Base-by-base conservation (phyloP, 2,888 invertebrate genomes). In the Troilus luridus region DNA sequence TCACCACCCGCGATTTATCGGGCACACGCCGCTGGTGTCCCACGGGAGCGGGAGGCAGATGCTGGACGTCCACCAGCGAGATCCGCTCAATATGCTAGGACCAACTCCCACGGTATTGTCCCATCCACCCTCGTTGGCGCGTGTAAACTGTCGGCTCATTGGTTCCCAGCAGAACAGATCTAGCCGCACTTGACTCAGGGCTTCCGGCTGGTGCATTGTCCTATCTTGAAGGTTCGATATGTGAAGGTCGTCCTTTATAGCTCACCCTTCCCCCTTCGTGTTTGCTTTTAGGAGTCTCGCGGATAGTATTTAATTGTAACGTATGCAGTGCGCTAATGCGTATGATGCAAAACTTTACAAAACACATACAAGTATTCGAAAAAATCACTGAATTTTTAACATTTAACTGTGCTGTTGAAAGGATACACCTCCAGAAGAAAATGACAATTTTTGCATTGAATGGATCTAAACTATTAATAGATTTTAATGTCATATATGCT, bases 161-260 rank as follows among this genome's bases (percentile, higher is more conserved):
- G 62, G 89, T 89, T 89, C 89, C 89, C 89, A 89, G 89, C 27
- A 64, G 89, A 88, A 85, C 85, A 85, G 56, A 85, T 58, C 85
- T 56, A 85, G 85, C 56, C 89, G 64, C 89, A 89, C 89, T 89
- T 89, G 89, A 89, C 89, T 64, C 89, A 41, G 54, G n/a, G 89
- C 89, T 64, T 64, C 62, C 60, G 64, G 89, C 89, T 64, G 89
- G 89, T 89, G 89, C 89, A 21, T 85, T 85, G 85, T 85, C 14
- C 72, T 41, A 17, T 67, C 8, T 0, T 41, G 72, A 24, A 72
- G n/a, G 64, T 24, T 67, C 64, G 24, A 67, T 67, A 67, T 24
- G 64, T 67, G 24, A 67, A 77, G 72, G 72, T 77, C 72, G 41
- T 41, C 17, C 17, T 14, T 67, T 67, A 67, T 11, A 67, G 24